phyloP scores from a whole-genome alignment of 2,797 vertebrate genomes.

The Lycodopsis pacificus region DNA sequence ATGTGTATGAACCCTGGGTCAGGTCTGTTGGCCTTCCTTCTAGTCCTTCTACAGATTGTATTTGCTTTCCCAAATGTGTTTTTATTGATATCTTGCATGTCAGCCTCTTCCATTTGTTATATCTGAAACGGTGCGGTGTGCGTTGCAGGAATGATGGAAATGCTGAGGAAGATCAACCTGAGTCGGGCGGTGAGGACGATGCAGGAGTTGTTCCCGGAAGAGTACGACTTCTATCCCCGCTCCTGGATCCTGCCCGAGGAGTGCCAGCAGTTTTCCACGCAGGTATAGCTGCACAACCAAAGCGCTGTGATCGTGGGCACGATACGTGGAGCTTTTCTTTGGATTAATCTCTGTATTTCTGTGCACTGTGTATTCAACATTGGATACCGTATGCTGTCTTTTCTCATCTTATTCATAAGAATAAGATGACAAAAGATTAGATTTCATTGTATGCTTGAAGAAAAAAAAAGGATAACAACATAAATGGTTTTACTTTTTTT shows the following conservation, averaged over 20 bases:
- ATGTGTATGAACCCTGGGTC: too few species aligned
- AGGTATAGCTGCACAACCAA: constrained; percentile 80
- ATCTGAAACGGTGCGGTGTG: not conserved
- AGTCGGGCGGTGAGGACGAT: constrained; percentile 94
- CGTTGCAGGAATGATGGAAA: constrained; percentile 94
- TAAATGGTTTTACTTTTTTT: not conserved
- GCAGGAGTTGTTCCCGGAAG: constrained; percentile 95
- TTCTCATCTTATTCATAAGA: too few species aligned
- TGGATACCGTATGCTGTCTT: not conserved
- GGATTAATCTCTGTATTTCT: not conserved
- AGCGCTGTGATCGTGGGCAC: not conserved
- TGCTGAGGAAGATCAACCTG: constrained; percentile 94
- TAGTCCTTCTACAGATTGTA: not conserved
- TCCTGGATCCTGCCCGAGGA: constrained; percentile 99
- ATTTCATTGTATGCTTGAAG: not conserved
- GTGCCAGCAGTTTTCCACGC: constrained; percentile 88
- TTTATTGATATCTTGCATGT: not conserved
- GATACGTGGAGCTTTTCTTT: not conserved
- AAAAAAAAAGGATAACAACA: not conserved
- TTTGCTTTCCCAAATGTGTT: not conserved
- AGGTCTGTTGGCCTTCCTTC: not conserved
- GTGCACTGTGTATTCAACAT: not conserved
- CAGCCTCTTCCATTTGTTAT: not conserved
- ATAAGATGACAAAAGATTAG: not conserved
- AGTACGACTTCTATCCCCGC: constrained; percentile 97